Evolutionary conservation across 2,888 invertebrate species (phyloP).

Genomic region (Andrena marginata): DNA sequence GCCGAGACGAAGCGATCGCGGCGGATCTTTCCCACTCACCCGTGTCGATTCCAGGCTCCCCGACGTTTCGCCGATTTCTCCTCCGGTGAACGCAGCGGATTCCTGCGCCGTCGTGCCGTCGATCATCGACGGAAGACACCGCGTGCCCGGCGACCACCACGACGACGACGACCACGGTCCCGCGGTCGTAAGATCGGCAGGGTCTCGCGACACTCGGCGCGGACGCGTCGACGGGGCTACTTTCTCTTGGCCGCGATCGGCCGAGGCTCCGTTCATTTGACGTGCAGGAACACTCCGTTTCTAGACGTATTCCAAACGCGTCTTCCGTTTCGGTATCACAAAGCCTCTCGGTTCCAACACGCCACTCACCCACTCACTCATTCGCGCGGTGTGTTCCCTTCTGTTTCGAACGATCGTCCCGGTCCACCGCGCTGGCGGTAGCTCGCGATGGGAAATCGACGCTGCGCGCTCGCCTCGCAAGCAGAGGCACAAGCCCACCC

Average conservation of each 20-base stretch:
- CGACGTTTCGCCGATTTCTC: too few species aligned
- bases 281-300: slow-evolving; percentile 31
- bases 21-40: not conserved
- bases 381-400: too few species aligned
- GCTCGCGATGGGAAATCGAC: not conserved
- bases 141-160: slow-evolving; percentile 15
- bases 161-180: not conserved
- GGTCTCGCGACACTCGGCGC: slow-evolving; percentile 28
- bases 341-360: not conserved
- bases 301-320: slow-evolving; percentile 25
- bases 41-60: not conserved
- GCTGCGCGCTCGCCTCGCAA: not conserved
- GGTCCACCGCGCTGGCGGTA: not conserved
- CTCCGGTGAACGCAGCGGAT: too few species aligned
- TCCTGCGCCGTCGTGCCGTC: not conserved
- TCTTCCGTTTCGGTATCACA: not conserved
- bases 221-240: slow-evolving; percentile 53
- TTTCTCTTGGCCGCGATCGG: slow-evolving; percentile 49
- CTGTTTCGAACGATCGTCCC: not conserved
- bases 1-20: too few species aligned
- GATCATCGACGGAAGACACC: slow-evolving; percentile 27
- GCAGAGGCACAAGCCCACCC: slow-evolving; percentile 7
- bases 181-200: slow-evolving; percentile 6
- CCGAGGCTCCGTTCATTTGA: slow-evolving; percentile 53
- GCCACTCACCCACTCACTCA: too few species aligned